A percentile compares a stretch with the other conserved stretches of the same genome.
Conservation (phyloP, 2,113 vertebrate species). For the Ptychochromis oligacanthus region DNA sequence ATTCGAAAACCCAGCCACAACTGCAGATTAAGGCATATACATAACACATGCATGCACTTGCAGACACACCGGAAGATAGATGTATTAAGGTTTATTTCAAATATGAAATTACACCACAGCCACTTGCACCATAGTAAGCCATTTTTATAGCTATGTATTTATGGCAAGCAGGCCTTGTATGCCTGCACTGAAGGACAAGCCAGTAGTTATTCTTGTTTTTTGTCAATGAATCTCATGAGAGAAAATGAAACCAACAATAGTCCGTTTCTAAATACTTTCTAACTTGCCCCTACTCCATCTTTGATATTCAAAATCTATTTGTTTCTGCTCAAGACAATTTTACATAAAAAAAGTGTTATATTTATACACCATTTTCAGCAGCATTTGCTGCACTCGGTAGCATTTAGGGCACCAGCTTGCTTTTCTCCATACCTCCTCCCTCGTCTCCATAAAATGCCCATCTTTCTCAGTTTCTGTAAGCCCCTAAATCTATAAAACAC, state of each 20-base stretch:
- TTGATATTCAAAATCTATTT: background rate
- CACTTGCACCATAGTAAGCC: background rate
- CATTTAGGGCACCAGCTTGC: background rate
- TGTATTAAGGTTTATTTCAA: slow-evolving; percentile 6
- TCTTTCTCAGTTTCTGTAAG: background rate
- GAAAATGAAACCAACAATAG: background rate
- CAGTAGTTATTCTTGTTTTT: background rate
- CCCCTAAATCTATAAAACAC: slow-evolving; percentile 24
- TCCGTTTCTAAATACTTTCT: background rate
- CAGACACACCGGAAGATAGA: slow-evolving; percentile 22
- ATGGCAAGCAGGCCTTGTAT: background rate
- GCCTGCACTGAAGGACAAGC: background rate
- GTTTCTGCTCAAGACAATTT: background rate
- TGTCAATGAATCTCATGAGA: background rate
- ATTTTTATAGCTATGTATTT: background rate
- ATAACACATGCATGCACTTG: slow-evolving; percentile 26
- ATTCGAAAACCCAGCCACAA: slow-evolving; percentile 76
- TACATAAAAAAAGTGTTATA: background rate
- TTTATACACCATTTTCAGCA: background rate
- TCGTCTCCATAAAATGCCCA: slow-evolving; percentile 25
- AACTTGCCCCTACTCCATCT: background rate
- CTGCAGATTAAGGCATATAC: slow-evolving; percentile 46
- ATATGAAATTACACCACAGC: background rate
- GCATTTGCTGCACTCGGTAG: background rate
- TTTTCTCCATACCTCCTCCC: slow-evolving; percentile 47